Evolutionary conservation across 2,888 invertebrate genomes (phyloP), one percentile per base, ranked within the genome.

Genomic region (Drosophila mimica): DNA sequence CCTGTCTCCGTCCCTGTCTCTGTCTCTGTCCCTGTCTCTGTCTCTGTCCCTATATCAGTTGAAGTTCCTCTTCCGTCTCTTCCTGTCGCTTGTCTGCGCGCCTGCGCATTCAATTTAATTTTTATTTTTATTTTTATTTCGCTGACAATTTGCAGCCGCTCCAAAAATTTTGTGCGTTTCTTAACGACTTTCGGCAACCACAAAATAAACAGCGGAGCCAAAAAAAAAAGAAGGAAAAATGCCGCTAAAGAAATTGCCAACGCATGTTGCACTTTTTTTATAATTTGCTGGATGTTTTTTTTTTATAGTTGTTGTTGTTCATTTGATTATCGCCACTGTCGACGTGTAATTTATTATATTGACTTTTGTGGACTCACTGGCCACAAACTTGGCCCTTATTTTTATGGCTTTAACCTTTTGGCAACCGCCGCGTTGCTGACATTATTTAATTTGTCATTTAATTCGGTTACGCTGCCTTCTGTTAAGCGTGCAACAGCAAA

Each of bases 381-480:
- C 54, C 30, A 43, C 30, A 74, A 49, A 56, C 48, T 56, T 58
- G 79, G 81, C 86, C 82, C 88, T 79, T 82, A 75, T 82, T 91
- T 90, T 91, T 90, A 88, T 90, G 89, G 90, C 83, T 87, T 88
- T 89, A 89, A 90, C 91, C 85, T 86, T 76, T 90, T 81, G 89
- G 49, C 82, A 88, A 76, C 90, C 79, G 76, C 75, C 89, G 90
- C 89, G 90, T 76, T 73, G 87, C 82, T 81, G 85, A 83, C 85
- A 86, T 89, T 85, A 85, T 90, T 91, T 88, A 91, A 87, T 90
- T 90, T 87, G 90, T 89, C 88, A 89, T 87, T 87, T 90, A 87
- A 89, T 75, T 85, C 75, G 69, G 46, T 65, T 79, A 51, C 38
- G 59, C n/a, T 65, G 74, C 74, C 78, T 74, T 62, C 71, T 73